Percentiles rank a stretch among this genome's conserved stretches.
phyloP scores from a whole-genome alignment of 2,113 vertebrate genomes.

The Chaetura pelagica region DNA sequence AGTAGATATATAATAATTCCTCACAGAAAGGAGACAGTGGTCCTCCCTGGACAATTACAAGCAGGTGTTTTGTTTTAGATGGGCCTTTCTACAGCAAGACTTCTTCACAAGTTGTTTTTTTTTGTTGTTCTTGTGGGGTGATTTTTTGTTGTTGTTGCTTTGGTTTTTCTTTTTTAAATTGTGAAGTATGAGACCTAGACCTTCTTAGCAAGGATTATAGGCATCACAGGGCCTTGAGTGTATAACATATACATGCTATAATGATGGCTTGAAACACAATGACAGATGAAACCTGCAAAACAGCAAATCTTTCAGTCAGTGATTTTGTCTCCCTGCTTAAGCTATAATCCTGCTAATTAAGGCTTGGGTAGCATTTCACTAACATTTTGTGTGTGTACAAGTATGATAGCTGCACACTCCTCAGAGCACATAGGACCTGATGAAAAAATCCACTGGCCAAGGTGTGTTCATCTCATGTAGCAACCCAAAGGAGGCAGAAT shows the following conservation, averaged over 20 bases:
- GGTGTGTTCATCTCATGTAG: not conserved
- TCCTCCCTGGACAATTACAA: not conserved
- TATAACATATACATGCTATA: fast-evolving
- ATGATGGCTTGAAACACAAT: not conserved
- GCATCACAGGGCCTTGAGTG: not conserved
- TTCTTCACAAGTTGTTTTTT: not conserved
- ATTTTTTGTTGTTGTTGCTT: not conserved
- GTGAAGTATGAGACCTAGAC: not conserved
- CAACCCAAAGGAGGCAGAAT: not conserved
- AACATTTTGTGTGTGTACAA: not conserved
- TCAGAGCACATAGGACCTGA: not conserved
- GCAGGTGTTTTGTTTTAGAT: not conserved
- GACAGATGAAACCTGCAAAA: not conserved
- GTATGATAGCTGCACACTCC: not conserved
- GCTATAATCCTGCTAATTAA: not conserved
- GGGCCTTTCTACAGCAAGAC: not conserved
- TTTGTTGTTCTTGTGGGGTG: not conserved
- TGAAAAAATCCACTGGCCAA: not conserved
- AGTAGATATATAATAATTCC: not conserved
- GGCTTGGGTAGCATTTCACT: not conserved
- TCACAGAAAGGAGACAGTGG: not conserved
- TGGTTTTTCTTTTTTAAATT: not conserved
- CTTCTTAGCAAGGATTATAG: not conserved
- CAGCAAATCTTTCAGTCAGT: not conserved
- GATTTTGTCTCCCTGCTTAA: not conserved